Evolutionary conservation across 2,888 invertebrate species (phyloP).

Genomic region (Uloborus plumipes): DNA sequence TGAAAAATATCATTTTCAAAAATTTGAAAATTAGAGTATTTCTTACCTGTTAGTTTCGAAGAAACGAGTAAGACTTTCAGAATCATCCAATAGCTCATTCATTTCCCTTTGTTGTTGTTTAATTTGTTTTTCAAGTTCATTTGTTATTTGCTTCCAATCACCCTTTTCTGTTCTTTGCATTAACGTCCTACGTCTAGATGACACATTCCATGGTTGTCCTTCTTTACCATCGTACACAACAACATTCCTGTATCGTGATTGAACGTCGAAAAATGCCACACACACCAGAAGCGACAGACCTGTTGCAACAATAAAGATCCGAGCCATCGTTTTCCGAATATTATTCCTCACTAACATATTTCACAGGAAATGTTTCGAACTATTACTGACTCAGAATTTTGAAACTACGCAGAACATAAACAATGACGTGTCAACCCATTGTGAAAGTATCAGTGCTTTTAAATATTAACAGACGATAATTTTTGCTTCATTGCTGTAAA

Average conservation of each 20-base stretch:
- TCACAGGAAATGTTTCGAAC: too few relatives aligned
- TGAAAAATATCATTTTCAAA: too few relatives aligned
- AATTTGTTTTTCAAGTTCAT: slow-evolving; percentile 10
- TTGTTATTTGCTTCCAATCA: slow-evolving; percentile 2
- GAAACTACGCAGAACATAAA: too few relatives aligned
- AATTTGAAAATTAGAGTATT: background rate
- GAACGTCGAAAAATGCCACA: slow-evolving; percentile 44
- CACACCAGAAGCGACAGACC: slow-evolving; percentile 39
- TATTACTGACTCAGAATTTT: too few relatives aligned
- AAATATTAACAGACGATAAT: too few relatives aligned
- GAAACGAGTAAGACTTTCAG: background rate
- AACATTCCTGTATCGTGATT: slow-evolving; percentile 23
- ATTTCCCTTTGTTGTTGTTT: too few relatives aligned
- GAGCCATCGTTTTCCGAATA: too few relatives aligned
- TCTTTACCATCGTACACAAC: slow-evolving; percentile 22
- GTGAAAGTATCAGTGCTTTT: too few relatives aligned
- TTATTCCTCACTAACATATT: too few relatives aligned
- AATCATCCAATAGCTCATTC: background rate
- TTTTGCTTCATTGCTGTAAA: too few relatives aligned
- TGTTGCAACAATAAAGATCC: background rate
- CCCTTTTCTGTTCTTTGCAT: slow-evolving; percentile 22
- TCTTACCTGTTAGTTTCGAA: slow-evolving; percentile 29
- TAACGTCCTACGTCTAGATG: slow-evolving; percentile 25
- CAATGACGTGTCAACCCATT: too few relatives aligned
- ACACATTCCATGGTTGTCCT: slow-evolving; percentile 25